Percentiles rank a stretch among this genome's conserved stretches.
These are phyloP conservation scores for Amblyopsis hoosieri DNA, from an alignment of 2,797 vertebrate species.

Conservation along the genomic window DNA sequence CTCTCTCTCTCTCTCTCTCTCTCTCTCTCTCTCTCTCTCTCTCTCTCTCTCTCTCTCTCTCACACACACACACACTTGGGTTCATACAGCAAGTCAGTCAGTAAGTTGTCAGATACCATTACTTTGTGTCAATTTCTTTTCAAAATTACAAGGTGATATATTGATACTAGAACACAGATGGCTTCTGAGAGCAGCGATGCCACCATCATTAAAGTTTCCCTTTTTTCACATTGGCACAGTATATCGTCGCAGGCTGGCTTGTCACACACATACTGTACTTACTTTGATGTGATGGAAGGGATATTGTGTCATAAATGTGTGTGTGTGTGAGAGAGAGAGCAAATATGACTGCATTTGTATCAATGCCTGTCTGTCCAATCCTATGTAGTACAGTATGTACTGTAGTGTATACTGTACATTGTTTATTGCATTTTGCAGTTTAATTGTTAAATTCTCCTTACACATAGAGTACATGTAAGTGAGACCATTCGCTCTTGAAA, in stretches of 20 bases:
- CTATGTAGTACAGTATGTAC: no score
- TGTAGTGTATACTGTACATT: no score
- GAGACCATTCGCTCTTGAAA: no score
- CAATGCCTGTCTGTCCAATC: background rate
- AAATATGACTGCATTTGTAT: background rate
- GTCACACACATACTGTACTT: background rate
- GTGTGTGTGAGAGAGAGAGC: conserved; percentile 6
- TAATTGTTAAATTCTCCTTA: no score
- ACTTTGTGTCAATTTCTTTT: no score
- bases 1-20: conserved; percentile 9
- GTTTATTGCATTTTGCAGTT: no score
- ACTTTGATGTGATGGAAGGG: conserved; percentile 15
- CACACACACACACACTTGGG: conserved; percentile 18
- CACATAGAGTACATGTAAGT: no score
- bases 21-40: conserved; percentile 13
- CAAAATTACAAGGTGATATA: no score
- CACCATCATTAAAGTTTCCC: background rate
- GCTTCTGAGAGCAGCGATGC: background rate
- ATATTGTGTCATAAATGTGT: conserved; percentile 29
- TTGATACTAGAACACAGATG: no score
- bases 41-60: conserved; percentile 4
- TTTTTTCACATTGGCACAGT: conserved; percentile 8
- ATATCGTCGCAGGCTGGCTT: conserved; percentile 13
- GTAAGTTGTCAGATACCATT: no score
- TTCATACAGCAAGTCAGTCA: no score